These are phyloP conservation scores for Melanotaenia parkinsoni DNA, from an alignment of 2,797 vertebrate species.

Conservation along the genomic window DNA sequence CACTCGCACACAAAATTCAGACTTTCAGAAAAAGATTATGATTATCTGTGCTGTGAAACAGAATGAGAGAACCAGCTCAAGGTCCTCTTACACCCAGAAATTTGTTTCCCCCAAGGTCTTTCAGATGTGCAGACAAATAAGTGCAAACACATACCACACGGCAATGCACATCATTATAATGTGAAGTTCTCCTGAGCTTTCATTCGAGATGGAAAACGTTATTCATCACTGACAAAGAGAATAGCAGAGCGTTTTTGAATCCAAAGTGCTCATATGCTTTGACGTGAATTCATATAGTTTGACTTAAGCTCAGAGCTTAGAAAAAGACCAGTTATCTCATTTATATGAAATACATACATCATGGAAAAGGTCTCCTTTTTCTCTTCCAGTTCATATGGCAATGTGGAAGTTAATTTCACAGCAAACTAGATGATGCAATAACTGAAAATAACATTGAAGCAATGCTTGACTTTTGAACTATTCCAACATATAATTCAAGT, in stretches of 20 bases:
- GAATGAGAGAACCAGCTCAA: slow-evolving; percentile 54
- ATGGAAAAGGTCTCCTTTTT: slow-evolving; percentile 43
- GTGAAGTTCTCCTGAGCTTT: slow-evolving; percentile 36
- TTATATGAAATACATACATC: slow-evolving; percentile 49
- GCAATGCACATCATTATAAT: slow-evolving; percentile 23
- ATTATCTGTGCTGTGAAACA: slow-evolving; percentile 58
- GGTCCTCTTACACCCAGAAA: slow-evolving; percentile 57
- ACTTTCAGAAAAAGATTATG: slow-evolving; percentile 54
- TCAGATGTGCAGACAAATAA: slow-evolving; percentile 27
- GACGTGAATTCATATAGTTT: slow-evolving; percentile 46
- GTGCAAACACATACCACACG: slow-evolving; percentile 24
- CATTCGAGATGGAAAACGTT: slow-evolving; percentile 56
- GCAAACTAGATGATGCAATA: slow-evolving; percentile 49
- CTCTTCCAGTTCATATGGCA: slow-evolving; percentile 19
- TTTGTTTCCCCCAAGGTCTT: slow-evolving; percentile 27
- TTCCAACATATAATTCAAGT: slow-evolving; percentile 29
- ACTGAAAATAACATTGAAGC: slow-evolving; percentile 32
- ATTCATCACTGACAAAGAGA: slow-evolving; percentile 61
- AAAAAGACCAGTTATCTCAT: slow-evolving; percentile 45
- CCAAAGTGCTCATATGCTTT: slow-evolving; percentile 37
- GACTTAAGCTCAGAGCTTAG: slow-evolving; percentile 42
- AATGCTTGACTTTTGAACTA: slow-evolving; percentile 29
- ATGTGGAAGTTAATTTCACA: slow-evolving; percentile 46
- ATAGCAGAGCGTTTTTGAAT: slow-evolving; percentile 51
- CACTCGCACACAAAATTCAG: slow-evolving; percentile 1